Percentiles rank a stretch among this genome's conserved stretches.
phyloP scores from a whole-genome alignment of 92 coral and sea anemone species.

The Meandrina meandrites region DNA sequence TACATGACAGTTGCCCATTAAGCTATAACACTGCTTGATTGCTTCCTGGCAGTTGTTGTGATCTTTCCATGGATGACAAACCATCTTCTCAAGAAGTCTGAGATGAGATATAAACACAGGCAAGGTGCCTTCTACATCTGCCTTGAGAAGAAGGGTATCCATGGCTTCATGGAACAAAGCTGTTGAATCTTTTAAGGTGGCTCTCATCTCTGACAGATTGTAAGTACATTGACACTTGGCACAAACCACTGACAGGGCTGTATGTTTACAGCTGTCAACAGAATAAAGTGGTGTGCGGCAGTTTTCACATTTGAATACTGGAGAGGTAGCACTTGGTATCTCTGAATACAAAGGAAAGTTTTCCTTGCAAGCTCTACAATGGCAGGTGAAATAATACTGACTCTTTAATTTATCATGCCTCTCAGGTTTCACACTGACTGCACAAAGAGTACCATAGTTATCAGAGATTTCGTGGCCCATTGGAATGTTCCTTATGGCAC shows the following conservation, averaged over 20 bases:
- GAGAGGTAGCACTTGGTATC: constrained; percentile 40
- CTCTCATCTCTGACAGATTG: constrained; percentile 57
- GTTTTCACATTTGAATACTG: constrained; percentile 61
- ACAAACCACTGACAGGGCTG: constrained; percentile 13
- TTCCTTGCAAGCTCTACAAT: constrained; percentile 74
- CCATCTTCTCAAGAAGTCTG: constrained; percentile 74
- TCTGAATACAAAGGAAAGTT: constrained; percentile 84
- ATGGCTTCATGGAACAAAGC: constrained; percentile 64
- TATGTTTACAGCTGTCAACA: background rate
- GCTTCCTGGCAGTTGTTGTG: constrained; percentile 89
- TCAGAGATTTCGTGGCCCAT: constrained; percentile 85
- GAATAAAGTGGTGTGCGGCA: constrained; percentile 53
- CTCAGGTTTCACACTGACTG: constrained; percentile 72
- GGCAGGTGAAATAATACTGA: constrained; percentile 88
- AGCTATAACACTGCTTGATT: constrained; percentile 89
- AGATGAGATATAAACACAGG: constrained; percentile 74
- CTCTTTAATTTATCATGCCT: constrained; percentile 61
- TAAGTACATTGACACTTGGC: constrained; percentile 49
- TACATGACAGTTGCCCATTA: constrained; percentile 80
- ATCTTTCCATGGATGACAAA: constrained; percentile 89
- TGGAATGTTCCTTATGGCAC: constrained; percentile 80
- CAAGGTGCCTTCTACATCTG: constrained; percentile 70
- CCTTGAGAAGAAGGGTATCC: constrained; percentile 71
- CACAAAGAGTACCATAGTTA: constrained; percentile 91
- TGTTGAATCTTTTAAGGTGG: constrained; percentile 61